Evolutionary conservation across 2,113 vertebrate genomes (phyloP).

Genomic region (Saiga tatarica): DNA sequence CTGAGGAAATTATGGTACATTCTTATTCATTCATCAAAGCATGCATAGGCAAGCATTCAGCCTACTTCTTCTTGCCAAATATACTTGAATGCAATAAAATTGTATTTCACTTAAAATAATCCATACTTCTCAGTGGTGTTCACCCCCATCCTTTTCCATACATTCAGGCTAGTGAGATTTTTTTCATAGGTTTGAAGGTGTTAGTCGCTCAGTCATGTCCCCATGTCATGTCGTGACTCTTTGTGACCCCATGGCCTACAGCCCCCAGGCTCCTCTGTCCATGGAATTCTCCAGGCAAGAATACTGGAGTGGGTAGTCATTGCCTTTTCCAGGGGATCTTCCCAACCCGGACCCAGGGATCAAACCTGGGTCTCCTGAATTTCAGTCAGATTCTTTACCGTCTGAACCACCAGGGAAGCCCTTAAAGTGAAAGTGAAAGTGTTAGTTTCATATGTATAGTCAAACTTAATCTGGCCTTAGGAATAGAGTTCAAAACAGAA

Average conservation of each 20-base stretch:
- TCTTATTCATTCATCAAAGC: background rate
- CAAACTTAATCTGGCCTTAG: background rate
- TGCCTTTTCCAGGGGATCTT: background rate
- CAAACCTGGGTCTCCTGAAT: background rate
- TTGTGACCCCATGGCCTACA: background rate
- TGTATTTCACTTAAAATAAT: conserved; percentile 38
- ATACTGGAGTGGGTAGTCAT: background rate
- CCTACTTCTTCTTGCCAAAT: background rate
- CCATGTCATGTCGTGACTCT: background rate
- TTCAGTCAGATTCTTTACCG: background rate
- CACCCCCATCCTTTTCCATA: background rate
- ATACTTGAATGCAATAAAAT: conserved; percentile 12
- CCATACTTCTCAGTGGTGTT: background rate
- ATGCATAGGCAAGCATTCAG: background rate
- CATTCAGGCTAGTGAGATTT: background rate
- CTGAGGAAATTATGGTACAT: background rate
- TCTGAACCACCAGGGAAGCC: background rate
- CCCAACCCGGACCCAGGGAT: accelerated
- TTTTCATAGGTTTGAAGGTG: background rate
- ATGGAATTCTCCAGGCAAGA: background rate
- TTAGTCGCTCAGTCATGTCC: background rate
- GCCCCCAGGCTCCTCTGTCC: background rate
- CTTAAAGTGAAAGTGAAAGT: background rate
- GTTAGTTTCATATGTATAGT: background rate
- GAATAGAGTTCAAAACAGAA: background rate